Evolutionary conservation across 2,888 invertebrate genomes (phyloP).

Genomic region (Teleogryllus oceanicus): DNA sequence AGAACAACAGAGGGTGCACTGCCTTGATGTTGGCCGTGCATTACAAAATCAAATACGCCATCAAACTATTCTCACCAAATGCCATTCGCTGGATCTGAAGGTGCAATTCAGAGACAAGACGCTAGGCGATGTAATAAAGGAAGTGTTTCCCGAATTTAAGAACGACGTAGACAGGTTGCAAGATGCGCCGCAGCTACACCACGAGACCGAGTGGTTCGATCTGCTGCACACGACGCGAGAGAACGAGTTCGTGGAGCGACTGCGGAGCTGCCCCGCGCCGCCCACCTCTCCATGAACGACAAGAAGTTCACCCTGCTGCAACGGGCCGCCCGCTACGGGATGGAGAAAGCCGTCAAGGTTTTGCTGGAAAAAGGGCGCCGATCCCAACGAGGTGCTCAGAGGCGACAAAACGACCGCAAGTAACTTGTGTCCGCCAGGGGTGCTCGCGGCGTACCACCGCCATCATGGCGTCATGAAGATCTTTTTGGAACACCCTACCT

Average conservation of each 20-base stretch:
- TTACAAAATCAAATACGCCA: conserved; percentile 42
- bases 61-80: conserved; percentile 39
- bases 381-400: conserved; percentile 36
- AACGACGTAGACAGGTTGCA: neutral
- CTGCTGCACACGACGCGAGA: conserved; percentile 23
- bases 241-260: conserved; percentile 35
- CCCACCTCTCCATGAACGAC: conserved; percentile 41
- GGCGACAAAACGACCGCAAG: conserved; percentile 39
- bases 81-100: conserved; percentile 54
- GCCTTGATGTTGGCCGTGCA: conserved; percentile 45
- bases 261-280: neutral
- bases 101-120: conserved; percentile 43
- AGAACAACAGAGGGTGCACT: conserved; percentile 24
- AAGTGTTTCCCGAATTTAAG: neutral
- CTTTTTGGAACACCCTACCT: conserved; percentile 47
- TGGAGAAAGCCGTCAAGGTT: conserved; percentile 50
- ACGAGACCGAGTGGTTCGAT: conserved; percentile 11
- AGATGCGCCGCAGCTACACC: neutral
- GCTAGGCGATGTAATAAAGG: neutral
- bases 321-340: conserved; percentile 55
- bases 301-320: conserved; percentile 56
- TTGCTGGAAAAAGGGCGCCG: conserved; percentile 42
- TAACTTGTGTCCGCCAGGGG: conserved; percentile 61
- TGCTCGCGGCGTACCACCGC: conserved; percentile 55
- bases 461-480: conserved; percentile 49